These are phyloP conservation scores for Phymastichus coffea DNA, from an alignment of 1,140 invertebrate species.

Conservation along the genomic window DNA sequence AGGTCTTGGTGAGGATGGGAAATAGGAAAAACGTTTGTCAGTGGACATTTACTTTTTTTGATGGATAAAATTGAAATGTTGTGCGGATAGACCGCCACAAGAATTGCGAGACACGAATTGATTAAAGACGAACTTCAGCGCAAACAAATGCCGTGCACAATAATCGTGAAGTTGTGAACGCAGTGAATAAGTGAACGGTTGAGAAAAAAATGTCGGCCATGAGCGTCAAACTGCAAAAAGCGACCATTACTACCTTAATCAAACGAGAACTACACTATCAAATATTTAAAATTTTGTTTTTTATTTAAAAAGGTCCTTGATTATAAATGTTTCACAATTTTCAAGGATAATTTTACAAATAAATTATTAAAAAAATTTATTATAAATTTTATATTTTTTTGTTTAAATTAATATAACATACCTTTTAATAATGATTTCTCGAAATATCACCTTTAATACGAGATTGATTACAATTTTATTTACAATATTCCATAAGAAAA, in stretches of 20 bases:
- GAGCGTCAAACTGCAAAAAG: too few relatives aligned
- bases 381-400: not conserved
- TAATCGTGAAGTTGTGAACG: slow-evolving; percentile 54
- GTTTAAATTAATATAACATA: not conserved
- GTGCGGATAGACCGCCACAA: slow-evolving; percentile 9
- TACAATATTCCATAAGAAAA: too few relatives aligned
- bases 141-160: slow-evolving; percentile 56
- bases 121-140: slow-evolving; percentile 54
- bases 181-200: slow-evolving; percentile 41
- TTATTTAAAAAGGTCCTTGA: too few relatives aligned
- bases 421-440: too few relatives aligned
- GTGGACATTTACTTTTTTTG: not conserved
- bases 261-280: slow-evolving; percentile 2
- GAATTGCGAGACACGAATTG: slow-evolving; percentile 9
- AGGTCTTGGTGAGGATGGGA: too few relatives aligned
- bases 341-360: too few relatives aligned
- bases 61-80: slow-evolving; percentile 19
- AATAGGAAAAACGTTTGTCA: too few relatives aligned
- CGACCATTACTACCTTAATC: not conserved
- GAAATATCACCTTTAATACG: too few relatives aligned
- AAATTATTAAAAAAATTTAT: too few relatives aligned
- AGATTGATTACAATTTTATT: too few relatives aligned
- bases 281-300: too few relatives aligned
- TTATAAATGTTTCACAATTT: slow-evolving; percentile 6
- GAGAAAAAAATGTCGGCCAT: slow-evolving; percentile 5